Evolutionary conservation across 1,140 invertebrate genomes (phyloP).

Genomic region (Bombus cullumanus): DNA sequence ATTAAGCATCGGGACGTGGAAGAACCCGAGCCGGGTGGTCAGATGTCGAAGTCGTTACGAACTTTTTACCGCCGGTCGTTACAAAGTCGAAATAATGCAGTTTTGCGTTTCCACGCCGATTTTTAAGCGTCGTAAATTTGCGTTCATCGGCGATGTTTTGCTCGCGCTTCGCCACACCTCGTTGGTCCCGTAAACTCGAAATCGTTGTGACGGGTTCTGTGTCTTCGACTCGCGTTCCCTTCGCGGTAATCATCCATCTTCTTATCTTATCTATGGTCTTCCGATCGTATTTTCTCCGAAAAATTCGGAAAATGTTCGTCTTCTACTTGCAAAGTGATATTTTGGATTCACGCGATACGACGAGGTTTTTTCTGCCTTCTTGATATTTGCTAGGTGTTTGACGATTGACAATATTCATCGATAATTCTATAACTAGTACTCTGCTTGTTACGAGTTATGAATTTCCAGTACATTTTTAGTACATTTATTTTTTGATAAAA

Average conservation of each 20-base stretch:
- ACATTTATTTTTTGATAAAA: neutral
- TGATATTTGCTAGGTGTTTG: neutral
- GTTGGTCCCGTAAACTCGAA: neutral
- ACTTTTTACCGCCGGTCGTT: slow-evolving; percentile 53
- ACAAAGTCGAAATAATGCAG: slow-evolving; percentile 41
- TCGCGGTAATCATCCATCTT: neutral
- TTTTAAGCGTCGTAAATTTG: slow-evolving; percentile 28
- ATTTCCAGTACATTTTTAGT: neutral
- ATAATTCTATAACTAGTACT: neutral
- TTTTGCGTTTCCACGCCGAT: slow-evolving; percentile 6
- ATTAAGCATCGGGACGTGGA: slow-evolving; percentile 48
- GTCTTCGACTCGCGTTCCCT: neutral
- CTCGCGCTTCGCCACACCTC: neutral
- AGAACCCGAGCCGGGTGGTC: slow-evolving; percentile 30
- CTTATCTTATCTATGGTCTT: neutral
- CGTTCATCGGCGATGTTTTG: neutral
- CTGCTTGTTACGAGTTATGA: neutral
- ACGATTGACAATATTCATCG: neutral
- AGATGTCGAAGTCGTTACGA: slow-evolving; percentile 17
- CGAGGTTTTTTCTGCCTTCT: neutral
- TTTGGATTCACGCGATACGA: neutral
- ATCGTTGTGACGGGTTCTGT: neutral
- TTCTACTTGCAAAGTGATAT: neutral
- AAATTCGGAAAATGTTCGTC: neutral
- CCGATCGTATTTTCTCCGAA: neutral